These are phyloP conservation scores for Etheostoma spectabile DNA, from an alignment of 2,113 vertebrate genomes.

Conservation along the genomic window DNA sequence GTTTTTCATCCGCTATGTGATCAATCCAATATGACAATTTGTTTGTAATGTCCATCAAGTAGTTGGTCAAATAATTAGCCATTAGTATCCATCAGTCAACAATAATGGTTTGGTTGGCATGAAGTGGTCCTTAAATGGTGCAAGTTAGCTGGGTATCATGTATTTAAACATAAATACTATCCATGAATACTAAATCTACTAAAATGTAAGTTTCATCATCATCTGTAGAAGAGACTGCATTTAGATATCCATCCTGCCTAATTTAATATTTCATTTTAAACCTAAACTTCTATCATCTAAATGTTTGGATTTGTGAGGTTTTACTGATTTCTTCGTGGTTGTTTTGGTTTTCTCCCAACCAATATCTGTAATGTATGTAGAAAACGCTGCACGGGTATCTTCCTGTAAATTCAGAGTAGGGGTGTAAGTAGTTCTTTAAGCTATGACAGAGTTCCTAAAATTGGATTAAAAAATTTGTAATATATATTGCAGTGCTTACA, in stretches of 20 bases:
- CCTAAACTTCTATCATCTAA: constrained; percentile 1
- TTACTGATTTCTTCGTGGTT: background rate
- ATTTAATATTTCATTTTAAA: constrained; percentile 41
- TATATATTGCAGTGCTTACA: too few relatives aligned
- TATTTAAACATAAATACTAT: constrained; percentile 11
- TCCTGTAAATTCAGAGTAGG: background rate
- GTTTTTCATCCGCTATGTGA: constrained; percentile 22
- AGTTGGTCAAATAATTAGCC: constrained; percentile 5
- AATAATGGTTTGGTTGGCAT: constrained; percentile 7
- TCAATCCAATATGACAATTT: constrained; percentile 25
- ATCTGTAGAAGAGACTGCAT: background rate
- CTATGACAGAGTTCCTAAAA: too few relatives aligned
- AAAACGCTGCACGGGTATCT: background rate
- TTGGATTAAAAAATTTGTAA: too few relatives aligned
- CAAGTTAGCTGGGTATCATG: constrained; percentile 29
- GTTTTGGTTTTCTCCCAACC: background rate
- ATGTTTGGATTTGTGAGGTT: constrained; percentile 32
- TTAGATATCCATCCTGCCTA: background rate
- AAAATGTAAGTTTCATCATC: constrained; percentile 36
- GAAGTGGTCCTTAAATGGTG: constrained; percentile 9
- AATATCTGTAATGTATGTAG: too few relatives aligned
- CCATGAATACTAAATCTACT: constrained; percentile 1
- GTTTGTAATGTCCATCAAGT: constrained; percentile 9
- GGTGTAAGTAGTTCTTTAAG: too few relatives aligned
- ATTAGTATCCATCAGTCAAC: constrained; percentile 39